phyloP scores from a whole-genome alignment of 2,797 vertebrate species.

The Sorex maritimensis region DNA sequence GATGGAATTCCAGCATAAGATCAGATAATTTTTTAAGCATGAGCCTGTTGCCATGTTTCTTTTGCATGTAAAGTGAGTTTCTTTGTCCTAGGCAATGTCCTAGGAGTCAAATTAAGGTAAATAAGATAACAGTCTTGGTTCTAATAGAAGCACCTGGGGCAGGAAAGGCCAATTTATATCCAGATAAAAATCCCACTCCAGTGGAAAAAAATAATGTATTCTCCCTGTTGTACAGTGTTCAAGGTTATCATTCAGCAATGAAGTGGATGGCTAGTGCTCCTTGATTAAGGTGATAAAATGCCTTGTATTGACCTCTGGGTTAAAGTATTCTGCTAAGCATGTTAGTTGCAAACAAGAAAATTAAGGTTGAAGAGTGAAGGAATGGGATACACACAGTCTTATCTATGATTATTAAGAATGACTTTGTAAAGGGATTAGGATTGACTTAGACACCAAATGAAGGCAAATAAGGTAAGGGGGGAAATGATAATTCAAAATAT shows the following conservation, averaged over 20 bases:
- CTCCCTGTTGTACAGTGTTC: not conserved
- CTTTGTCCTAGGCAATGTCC: not conserved
- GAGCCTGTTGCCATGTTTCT: not conserved
- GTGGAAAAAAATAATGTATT: not conserved
- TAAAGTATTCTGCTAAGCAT: not conserved
- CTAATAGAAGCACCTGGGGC: too few relatives aligned
- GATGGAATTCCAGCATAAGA: not conserved
- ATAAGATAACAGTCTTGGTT: not conserved
- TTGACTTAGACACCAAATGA: not conserved
- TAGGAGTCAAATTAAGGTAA: not conserved
- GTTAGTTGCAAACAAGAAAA: not conserved
- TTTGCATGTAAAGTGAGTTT: not conserved
- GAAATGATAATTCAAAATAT: not conserved
- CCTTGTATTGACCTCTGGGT: not conserved
- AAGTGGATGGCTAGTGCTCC: not conserved
- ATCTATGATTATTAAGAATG: not conserved
- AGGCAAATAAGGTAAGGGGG: not conserved
- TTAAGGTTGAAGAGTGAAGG: not conserved
- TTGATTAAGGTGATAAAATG: not conserved
- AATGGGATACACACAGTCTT: not conserved
- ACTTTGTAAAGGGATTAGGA: not conserved
- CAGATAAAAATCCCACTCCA: not conserved
- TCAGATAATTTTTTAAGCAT: not conserved
- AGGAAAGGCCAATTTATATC: not conserved
- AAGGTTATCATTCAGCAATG: not conserved